Percentiles rank a stretch among this genome's conserved stretches.
Conservation (phyloP, 23 tunicate species). For the Styela plicata region DNA sequence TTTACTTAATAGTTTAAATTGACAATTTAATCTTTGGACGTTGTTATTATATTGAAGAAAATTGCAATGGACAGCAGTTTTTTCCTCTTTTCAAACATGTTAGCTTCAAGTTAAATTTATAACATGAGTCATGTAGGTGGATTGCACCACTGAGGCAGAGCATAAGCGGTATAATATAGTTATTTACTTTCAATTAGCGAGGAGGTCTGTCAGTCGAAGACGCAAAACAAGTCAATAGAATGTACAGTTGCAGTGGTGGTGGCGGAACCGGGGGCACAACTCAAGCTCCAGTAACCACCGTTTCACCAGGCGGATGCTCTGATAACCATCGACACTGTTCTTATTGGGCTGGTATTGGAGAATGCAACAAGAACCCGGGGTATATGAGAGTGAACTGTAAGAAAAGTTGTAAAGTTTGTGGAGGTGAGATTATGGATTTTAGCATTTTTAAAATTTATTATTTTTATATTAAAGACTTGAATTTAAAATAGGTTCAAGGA, state of each 20-base stretch:
- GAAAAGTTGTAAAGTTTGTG: conserved; percentile 21
- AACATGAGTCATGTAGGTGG: too few relatives aligned
- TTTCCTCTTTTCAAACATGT: too few relatives aligned
- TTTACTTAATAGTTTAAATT: too few relatives aligned
- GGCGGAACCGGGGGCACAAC: neutral
- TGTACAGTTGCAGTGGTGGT: conserved; percentile 45
- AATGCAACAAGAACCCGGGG: conserved; percentile 36
- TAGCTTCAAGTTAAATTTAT: too few relatives aligned
- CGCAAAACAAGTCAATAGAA: conserved; percentile 39
- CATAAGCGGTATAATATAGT: too few relatives aligned
- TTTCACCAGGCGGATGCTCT: neutral
- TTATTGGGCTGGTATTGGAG: conserved; percentile 42
- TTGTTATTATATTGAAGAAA: too few relatives aligned
- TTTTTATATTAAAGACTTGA: too few relatives aligned
- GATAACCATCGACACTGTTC: conserved; percentile 19
- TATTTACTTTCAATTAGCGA: conserved; percentile 36
- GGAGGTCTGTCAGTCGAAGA: conserved; percentile 37
- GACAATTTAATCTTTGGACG: too few relatives aligned
- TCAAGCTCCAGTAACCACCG: neutral
- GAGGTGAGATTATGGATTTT: neutral
- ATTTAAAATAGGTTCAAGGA: too few relatives aligned
- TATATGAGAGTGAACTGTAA: conserved; percentile 52
- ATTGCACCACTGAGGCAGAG: too few relatives aligned
- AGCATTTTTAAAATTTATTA: too few relatives aligned
- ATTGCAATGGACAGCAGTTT: too few relatives aligned